Percentiles rank a stretch among this genome's conserved stretches.
Conservation (phyloP, 2,113 vertebrate species). For the Mus musculus region DNA sequence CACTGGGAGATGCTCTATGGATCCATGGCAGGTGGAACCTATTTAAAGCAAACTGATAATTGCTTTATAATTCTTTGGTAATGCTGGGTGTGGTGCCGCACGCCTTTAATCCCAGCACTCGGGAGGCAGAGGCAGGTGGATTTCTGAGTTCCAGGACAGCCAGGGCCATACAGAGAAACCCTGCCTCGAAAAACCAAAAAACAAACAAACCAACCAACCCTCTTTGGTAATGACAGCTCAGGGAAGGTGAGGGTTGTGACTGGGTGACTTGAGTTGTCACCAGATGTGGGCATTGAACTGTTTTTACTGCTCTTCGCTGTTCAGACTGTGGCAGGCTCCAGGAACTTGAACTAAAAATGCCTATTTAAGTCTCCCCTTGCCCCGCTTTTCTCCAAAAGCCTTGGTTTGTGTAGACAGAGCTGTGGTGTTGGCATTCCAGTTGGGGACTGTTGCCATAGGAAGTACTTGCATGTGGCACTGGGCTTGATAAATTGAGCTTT, state of each 20-base stretch:
- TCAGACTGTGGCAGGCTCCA: constrained; percentile 42
- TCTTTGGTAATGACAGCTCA: constrained; percentile 62
- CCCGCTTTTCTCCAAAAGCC: background rate
- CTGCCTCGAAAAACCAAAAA: no score
- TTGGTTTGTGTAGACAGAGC: constrained; percentile 30
- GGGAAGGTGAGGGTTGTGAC: constrained; percentile 59
- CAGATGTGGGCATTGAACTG: constrained; percentile 15
- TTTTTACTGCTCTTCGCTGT: constrained; percentile 50
- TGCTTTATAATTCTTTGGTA: constrained; percentile 45
- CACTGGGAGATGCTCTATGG: background rate
- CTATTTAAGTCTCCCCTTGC: background rate
- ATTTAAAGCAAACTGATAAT: background rate
- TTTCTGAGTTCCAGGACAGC: no score
- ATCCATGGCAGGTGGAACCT: constrained; percentile 17
- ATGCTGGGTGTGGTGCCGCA: background rate
- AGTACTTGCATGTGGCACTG: constrained; percentile 2
- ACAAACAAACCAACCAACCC: no score
- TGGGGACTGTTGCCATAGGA: constrained; percentile 41
- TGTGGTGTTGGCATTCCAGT: background rate
- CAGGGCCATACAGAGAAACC: no score
- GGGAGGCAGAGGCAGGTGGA: no score
- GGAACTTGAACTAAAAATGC: constrained; percentile 73
- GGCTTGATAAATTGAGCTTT: background rate
- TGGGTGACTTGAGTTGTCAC: constrained; percentile 55
- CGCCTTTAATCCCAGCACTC: no score